These are phyloP conservation scores for Drosophila barbarae DNA, from an alignment of 2,888 invertebrate genomes.

Conservation along the genomic window DNA sequence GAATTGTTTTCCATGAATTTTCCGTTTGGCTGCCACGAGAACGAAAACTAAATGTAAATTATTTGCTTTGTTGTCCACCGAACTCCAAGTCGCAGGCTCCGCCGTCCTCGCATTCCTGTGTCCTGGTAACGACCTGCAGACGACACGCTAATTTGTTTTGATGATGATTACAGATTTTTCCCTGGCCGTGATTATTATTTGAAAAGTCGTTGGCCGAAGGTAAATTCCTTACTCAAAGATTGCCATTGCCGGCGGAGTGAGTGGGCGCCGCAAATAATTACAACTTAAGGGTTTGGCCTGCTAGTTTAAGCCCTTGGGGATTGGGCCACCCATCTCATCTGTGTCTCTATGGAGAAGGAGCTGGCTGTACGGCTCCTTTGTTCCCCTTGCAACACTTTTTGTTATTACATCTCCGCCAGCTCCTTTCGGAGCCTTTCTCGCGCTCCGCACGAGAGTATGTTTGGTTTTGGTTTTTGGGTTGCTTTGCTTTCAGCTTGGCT, in stretches of 20 bases:
- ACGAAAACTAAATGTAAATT: constrained; percentile 63
- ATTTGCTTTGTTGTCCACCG: constrained; percentile 45
- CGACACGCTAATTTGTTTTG: constrained; percentile 62
- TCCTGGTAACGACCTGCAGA: constrained; percentile 48
- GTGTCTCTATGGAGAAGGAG: constrained; percentile 20
- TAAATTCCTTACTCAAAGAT: constrained; percentile 48
- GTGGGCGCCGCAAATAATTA: constrained; percentile 45
- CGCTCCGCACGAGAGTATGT: constrained; percentile 15
- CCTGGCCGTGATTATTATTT: constrained; percentile 41
- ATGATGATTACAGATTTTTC: constrained; percentile 43
- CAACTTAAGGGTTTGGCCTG: constrained; percentile 41
- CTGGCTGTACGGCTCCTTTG: not conserved
- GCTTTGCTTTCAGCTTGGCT: constrained; percentile 50
- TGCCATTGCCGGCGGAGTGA: constrained; percentile 20
- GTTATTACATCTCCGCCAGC: constrained; percentile 22
- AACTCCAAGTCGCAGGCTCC: not conserved
- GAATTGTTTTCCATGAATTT: constrained; percentile 46
- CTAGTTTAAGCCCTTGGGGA: constrained; percentile 21
- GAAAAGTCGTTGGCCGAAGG: constrained; percentile 29
- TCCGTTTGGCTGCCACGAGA: constrained; percentile 38
- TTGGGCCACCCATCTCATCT: constrained; percentile 29
- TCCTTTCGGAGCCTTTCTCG: constrained; percentile 1
- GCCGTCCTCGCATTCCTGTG: constrained; percentile 16
- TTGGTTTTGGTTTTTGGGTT: constrained; percentile 47
- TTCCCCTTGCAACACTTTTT: constrained; percentile 30